Evolutionary conservation across 1,140 invertebrate genomes (phyloP).

Genomic region (Ceratina calcarata): DNA sequence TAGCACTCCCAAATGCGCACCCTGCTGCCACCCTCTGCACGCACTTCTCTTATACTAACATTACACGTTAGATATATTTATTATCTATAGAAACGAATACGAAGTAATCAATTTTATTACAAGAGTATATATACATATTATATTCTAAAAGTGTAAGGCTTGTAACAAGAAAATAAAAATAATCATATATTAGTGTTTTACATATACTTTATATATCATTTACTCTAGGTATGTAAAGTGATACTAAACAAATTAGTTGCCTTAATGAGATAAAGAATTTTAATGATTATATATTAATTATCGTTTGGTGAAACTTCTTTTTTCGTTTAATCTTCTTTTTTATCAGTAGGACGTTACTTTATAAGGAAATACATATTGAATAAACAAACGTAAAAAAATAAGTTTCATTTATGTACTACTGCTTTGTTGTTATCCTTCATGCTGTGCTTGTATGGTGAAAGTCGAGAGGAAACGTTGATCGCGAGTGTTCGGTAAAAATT

Average conservation of each 20-base stretch:
- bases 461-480: slow-evolving; percentile 34
- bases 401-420: slow-evolving; percentile 59
- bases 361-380: slow-evolving; percentile 71
- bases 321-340: slow-evolving; percentile 70
- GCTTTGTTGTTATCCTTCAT: slow-evolving; percentile 65
- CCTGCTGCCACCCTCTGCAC: slow-evolving; percentile 79
- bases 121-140: slow-evolving; percentile 79
- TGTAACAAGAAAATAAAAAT: slow-evolving; percentile 80
- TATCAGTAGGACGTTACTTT: slow-evolving; percentile 70
- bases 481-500: slow-evolving; percentile 48
- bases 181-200: slow-evolving; percentile 81
- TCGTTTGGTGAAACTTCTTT: slow-evolving; percentile 63
- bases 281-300: slow-evolving; percentile 65
- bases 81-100: slow-evolving; percentile 78
- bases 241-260: slow-evolving; percentile 77
- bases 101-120: slow-evolving; percentile 80
- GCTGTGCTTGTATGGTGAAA: slow-evolving; percentile 52
- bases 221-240: slow-evolving; percentile 77
- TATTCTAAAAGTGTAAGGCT: slow-evolving; percentile 80
- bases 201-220: slow-evolving; percentile 79
- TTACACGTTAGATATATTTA: slow-evolving; percentile 79
- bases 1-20: slow-evolving; percentile 74
- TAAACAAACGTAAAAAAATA: slow-evolving; percentile 68
- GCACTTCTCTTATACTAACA: slow-evolving; percentile 80
- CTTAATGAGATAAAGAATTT: slow-evolving; percentile 72